Evolutionary conservation across 2,888 invertebrate genomes (phyloP), one percentile per base, ranked within the genome.

Genomic region (Drosophila formosana): DNA sequence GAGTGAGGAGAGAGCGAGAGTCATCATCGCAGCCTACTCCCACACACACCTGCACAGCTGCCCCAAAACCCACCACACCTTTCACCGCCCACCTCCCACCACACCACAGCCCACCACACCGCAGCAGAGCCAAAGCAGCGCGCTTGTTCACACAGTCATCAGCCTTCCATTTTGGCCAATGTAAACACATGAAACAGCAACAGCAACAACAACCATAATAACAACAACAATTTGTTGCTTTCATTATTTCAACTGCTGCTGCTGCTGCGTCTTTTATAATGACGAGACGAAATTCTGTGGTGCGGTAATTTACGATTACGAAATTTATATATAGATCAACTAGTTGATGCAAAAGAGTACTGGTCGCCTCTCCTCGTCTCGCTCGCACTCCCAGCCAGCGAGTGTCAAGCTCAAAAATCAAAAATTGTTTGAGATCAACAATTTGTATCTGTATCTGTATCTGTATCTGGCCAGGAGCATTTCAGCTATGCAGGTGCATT

Each of bases 281-380:
- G 86, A 82, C 88, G 83, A 88, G 78, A 69, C 75, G 61, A 69
- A 75, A 85, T 82, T 82, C 86, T 85, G 46, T 49, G 75, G 75
- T 86, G 86, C 71, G 86, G 78, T 82, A 82, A 86, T 86, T 82
- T 72, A 68, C 82, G 74, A 83, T 82, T 82, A 86, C 82, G 88
- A 82, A 88, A 82, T 80, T 60, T 52, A 70, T 69, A 78, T 65
- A 65, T 78, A 75, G 69, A 78, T 75, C 75, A 68, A 51, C 32
- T 55, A 53, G 39, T 30, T 53, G 41, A 43, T 39, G 43, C 46
- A 45, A 18, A 18, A 18, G 18, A 9, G n/a, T 41, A 28, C 25
- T 26, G 45, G 11, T 25, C 34, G 47, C 13, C 26, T 28, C 7
- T 11, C 0, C 37, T n/a, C 2, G 7, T 13, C 13, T 41, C 39